These are phyloP conservation scores for Budorcas taxicolor DNA, from an alignment of 2,113 vertebrate species.

Conservation along the genomic window DNA sequence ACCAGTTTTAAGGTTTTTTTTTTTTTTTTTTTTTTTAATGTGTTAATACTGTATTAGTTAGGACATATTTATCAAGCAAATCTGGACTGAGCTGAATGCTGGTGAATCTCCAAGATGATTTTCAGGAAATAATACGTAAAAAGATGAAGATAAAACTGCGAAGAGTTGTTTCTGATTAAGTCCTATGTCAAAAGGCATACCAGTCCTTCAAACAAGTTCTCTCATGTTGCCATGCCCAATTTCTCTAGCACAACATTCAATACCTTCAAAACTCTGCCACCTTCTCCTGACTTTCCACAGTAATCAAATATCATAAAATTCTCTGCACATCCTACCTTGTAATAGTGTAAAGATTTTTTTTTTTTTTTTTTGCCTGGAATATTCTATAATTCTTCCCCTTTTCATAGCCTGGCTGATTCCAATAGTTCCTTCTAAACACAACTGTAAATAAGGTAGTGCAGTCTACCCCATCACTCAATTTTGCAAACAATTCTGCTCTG, in stretches of 20 bases:
- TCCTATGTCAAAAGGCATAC: not conserved
- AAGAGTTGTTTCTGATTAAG: not conserved
- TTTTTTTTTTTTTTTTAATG: not conserved
- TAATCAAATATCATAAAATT: not conserved
- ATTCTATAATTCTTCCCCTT: not conserved
- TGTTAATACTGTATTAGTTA: not conserved
- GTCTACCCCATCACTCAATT: not conserved
- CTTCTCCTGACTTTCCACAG: not conserved
- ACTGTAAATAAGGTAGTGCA: not conserved
- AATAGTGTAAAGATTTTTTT: not conserved
- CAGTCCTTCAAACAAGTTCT: rapidly evolving
- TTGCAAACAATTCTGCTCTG: not conserved
- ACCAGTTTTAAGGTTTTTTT: not conserved
- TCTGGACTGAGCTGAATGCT: not conserved
- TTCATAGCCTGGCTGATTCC: not conserved
- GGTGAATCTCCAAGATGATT: not conserved
- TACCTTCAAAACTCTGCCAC: not conserved
- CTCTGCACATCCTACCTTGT: not conserved
- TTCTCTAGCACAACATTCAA: not conserved
- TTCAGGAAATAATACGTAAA: not conserved
- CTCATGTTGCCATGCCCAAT: not conserved
- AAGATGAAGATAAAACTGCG: not conserved
- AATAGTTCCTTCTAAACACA: not conserved
- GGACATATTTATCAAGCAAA: not conserved
- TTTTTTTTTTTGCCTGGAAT: not conserved